A percentile compares a stretch with the other conserved stretches of the same genome.
phyloP scores from a whole-genome alignment of 1,140 invertebrate genomes.

The Temnothorax longispinosus region DNA sequence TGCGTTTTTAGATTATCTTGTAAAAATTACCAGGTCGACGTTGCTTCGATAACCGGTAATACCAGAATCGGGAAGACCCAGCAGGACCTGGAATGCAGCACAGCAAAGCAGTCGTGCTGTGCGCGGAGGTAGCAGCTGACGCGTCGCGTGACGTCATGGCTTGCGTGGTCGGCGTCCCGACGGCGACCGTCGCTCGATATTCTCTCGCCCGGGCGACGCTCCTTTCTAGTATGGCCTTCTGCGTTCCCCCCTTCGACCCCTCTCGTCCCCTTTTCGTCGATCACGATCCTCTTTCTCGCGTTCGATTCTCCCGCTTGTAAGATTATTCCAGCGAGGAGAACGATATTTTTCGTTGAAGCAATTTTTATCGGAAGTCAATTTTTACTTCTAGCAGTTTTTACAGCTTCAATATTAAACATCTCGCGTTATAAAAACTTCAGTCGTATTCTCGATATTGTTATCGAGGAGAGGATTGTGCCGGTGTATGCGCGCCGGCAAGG shows the following conservation, averaged over 20 bases:
- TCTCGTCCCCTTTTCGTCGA: not conserved
- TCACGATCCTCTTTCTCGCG: conserved; percentile 44
- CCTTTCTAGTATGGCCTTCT: conserved; percentile 65
- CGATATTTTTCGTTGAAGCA: not conserved
- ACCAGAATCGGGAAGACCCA: conserved; percentile 63
- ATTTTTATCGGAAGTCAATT: not conserved
- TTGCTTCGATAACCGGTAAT: conserved; percentile 38
- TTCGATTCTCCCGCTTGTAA: conserved; percentile 6
- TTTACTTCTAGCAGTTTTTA: conserved; percentile 4
- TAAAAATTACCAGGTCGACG: not conserved
- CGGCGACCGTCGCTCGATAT: conserved; percentile 77
- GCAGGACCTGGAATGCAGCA: conserved; percentile 59
- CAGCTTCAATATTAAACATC: not conserved
- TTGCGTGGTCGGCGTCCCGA: conserved; percentile 77
- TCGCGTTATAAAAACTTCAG: not conserved
- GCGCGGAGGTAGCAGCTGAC: conserved; percentile 79
- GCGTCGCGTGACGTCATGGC: conserved; percentile 80
- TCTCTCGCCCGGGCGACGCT: conserved; percentile 77
- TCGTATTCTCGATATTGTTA: not conserved
- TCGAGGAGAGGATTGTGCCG: not conserved
- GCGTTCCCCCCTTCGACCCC: not conserved
- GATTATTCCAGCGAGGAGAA: not conserved
- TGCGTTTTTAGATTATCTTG: not conserved
- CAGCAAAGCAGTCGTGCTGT: conserved; percentile 45
- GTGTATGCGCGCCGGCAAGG: not conserved